Conservation (phyloP, 2,797 vertebrate species). For the Meda fulgida region DNA sequence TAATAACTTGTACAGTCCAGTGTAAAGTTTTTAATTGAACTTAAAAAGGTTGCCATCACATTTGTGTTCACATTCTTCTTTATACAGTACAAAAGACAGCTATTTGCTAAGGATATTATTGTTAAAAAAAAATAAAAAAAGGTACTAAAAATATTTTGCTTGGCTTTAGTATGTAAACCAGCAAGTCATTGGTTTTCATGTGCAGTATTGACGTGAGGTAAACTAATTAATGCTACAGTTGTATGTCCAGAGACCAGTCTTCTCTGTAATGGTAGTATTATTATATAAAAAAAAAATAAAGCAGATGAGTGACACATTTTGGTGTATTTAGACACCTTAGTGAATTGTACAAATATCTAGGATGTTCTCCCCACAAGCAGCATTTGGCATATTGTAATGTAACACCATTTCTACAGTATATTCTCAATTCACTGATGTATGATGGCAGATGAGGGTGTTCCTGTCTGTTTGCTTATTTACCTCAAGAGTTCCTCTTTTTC, state of each 20-base stretch:
- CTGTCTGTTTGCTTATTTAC: slow-evolving; percentile 99
- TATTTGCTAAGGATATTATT: slow-evolving; percentile 92
- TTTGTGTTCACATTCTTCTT: slow-evolving; percentile 95
- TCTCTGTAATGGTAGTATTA: slow-evolving; percentile 90
- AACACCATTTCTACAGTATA: slow-evolving; percentile 89
- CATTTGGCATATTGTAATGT: slow-evolving; percentile 88
- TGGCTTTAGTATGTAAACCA: slow-evolving; percentile 95
- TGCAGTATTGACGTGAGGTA: slow-evolving; percentile 99
- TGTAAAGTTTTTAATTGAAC: slow-evolving; percentile 99
- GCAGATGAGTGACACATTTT: slow-evolving; percentile 83
- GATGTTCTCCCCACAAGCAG: slow-evolving; percentile 85
- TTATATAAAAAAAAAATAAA: slow-evolving; percentile 86
- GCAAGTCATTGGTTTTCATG: slow-evolving; percentile 95
- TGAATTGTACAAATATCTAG: slow-evolving; percentile 82
- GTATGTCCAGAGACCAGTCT: slow-evolving; percentile 89
- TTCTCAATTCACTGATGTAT: slow-evolving; percentile 84
- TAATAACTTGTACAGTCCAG: slow-evolving; percentile 99
- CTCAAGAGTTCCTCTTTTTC: slow-evolving; percentile 98
- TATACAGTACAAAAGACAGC: slow-evolving; percentile 89
- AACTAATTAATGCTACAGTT: slow-evolving; percentile 92
- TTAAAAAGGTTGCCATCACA: slow-evolving; percentile 94
- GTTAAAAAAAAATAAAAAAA: slow-evolving; percentile 75
- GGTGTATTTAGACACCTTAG: slow-evolving; percentile 86
- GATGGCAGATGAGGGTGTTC: slow-evolving; percentile 84
- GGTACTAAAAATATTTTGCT: slow-evolving; percentile 84